Evolutionary conservation across 2,113 vertebrate genomes (phyloP), one percentile per base, ranked within the genome.

Genomic region (Xyliphius kryptos): DNA sequence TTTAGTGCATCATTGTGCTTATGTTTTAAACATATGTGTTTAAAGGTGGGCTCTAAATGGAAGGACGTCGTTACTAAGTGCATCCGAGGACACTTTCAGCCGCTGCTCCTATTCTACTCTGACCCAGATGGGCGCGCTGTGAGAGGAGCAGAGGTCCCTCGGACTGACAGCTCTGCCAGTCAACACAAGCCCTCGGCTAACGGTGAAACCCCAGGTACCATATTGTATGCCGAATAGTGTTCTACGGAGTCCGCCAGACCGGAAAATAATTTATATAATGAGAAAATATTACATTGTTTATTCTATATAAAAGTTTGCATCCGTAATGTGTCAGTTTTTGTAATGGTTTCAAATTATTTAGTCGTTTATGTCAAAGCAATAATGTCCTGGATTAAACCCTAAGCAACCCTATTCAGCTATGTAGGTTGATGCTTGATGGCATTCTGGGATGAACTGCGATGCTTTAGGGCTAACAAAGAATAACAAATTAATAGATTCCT

Each of bases 21-120:
- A 9, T 8, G 7, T 21, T 5, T 41, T 37, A n/a, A 54, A 6
- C 43, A 16, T 59, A 40, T 55, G 41, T 58, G 21, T n/a, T n/a
- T 52, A 32, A 53, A 99, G 94, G 88, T 98, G 2, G 92, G 96
- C 62, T 79, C 89, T 5, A 87, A 88, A 69, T 99, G 95, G 96
- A 98, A 97, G 79, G 96, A 98, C n/a, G 96, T 97, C 38, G 89
- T 92, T 66, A 88, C 79, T 74, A 95, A 94, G 74, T 98, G 96
- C 67, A 89, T 92, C 68, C 90, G 91, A 56, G 91, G 92, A 80
- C 96, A 98, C 75, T 95, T 95, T 77, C 96, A 99, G 80, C 96
- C 96, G 2, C 83, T 99, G 73, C 83, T 99, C 57, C 77, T 99
- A 20, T 98, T 99, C 75, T 99, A 97, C 55, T 81, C 95, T 37